Conservation (phyloP, 2,888 invertebrate genomes). For the Fragum fragum region DNA sequence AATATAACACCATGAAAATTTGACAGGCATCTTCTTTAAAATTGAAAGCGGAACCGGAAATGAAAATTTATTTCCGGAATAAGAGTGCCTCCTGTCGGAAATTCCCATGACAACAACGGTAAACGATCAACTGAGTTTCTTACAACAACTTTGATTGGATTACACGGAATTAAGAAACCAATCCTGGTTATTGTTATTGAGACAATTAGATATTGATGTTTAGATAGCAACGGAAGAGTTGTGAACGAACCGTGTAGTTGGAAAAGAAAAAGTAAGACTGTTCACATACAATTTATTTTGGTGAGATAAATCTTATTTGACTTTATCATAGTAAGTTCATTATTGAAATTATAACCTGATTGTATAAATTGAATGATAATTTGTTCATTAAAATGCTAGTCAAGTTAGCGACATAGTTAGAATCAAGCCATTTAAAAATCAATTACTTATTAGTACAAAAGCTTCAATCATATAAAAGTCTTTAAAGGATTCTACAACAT, state of each 20-base stretch:
- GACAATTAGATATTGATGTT: slow-evolving; percentile 50
- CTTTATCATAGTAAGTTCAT: too few species aligned
- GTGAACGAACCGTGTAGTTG: slow-evolving; percentile 24
- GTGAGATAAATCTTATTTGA: too few species aligned
- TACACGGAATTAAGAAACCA: slow-evolving; percentile 18
- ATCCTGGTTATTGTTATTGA: slow-evolving; percentile 21
- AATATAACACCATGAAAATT: not conserved
- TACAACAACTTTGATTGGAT: slow-evolving; percentile 47
- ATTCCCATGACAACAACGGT: slow-evolving; percentile 51
- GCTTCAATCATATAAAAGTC: too few species aligned
- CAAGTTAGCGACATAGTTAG: too few species aligned
- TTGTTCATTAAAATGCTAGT: too few species aligned
- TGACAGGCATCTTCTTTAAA: not conserved
- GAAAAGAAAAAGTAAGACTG: not conserved
- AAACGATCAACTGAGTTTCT: not conserved
- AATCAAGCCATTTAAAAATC: too few species aligned
- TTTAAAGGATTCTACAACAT: too few species aligned
- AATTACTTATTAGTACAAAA: too few species aligned
- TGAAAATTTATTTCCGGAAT: slow-evolving; percentile 24
- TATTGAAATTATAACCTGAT: too few species aligned
- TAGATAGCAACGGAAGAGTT: slow-evolving; percentile 74
- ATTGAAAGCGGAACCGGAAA: slow-evolving; percentile 60
- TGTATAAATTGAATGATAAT: too few species aligned
- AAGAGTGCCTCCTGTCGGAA: slow-evolving; percentile 34
- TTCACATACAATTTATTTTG: not conserved